phyloP scores from a whole-genome alignment of 2,797 vertebrate genomes.

The Octomys mimax region DNA sequence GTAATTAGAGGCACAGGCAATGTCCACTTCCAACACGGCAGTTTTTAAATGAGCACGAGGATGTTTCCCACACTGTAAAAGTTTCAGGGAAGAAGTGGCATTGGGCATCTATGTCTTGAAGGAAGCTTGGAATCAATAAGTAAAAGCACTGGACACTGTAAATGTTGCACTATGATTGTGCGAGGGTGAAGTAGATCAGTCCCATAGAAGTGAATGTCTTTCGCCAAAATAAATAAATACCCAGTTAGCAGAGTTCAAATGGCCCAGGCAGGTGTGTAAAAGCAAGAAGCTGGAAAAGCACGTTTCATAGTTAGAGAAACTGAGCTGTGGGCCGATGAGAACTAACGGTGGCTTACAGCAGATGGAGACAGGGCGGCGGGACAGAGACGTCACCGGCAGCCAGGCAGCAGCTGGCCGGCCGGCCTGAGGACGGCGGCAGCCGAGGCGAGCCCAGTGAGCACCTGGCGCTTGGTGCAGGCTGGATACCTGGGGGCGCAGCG shows the following conservation, averaged over 20 bases:
- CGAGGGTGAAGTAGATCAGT: not conserved
- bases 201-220: not conserved
- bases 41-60: slow-evolving; percentile 33
- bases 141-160: not conserved
- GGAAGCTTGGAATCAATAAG: not conserved
- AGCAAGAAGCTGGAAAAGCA: not conserved
- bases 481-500: not conserved
- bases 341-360: not conserved
- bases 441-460: not conserved
- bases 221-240: not conserved
- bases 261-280: not conserved
- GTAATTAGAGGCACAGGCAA: not conserved
- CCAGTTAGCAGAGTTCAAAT: not conserved
- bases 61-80: not conserved
- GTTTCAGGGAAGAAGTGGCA: not conserved
- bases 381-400: not conserved
- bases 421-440: accelerated
- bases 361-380: not conserved
- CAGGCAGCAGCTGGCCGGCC: not conserved
- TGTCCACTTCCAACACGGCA: not conserved
- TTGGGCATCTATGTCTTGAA: not conserved
- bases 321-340: not conserved
- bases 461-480: not conserved
- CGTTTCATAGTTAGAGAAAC: not conserved
- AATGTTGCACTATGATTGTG: not conserved